Percentiles rank a stretch among this genome's conserved stretches.
Evolutionary conservation across 2,113 vertebrate genomes (phyloP).

Genomic region (Phycodurus eques): DNA sequence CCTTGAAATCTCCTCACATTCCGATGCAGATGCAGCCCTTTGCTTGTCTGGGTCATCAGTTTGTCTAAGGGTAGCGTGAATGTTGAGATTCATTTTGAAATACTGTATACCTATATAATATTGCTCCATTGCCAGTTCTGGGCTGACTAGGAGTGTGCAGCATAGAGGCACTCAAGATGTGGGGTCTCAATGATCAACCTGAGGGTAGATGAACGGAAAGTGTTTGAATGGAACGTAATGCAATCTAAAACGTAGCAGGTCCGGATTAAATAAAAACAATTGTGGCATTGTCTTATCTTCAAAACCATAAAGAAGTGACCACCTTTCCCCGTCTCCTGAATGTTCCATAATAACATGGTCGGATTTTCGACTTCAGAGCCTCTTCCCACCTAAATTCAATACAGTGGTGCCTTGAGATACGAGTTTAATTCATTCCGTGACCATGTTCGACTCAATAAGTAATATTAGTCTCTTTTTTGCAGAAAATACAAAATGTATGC

Average conservation of each 20-base stretch:
- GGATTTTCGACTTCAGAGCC: background rate
- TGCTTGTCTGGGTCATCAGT: constrained; percentile 52
- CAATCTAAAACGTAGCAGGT: background rate
- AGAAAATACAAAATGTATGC: background rate
- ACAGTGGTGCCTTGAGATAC: background rate
- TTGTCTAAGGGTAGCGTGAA: constrained; percentile 35
- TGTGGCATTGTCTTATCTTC: background rate
- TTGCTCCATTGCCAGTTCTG: constrained; percentile 27
- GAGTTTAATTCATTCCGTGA: background rate
- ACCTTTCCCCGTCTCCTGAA: background rate
- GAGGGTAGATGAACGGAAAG: background rate
- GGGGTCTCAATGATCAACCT: constrained; percentile 45
- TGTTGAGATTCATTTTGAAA: constrained; percentile 9
- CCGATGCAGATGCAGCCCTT: constrained; percentile 66
- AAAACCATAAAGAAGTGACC: too few relatives aligned
- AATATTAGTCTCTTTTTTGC: background rate
- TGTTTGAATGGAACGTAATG: background rate
- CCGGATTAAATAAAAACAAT: background rate
- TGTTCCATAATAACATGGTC: background rate
- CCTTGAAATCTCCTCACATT: constrained; percentile 67
- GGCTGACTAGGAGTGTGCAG: constrained; percentile 17
- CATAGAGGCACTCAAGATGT: constrained; percentile 52
- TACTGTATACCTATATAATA: background rate
- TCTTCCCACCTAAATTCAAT: background rate
- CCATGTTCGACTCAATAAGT: too few relatives aligned